Base-by-base conservation (phyloP, 2,888 invertebrate species). In the Shargacucullia verbasci region DNA sequence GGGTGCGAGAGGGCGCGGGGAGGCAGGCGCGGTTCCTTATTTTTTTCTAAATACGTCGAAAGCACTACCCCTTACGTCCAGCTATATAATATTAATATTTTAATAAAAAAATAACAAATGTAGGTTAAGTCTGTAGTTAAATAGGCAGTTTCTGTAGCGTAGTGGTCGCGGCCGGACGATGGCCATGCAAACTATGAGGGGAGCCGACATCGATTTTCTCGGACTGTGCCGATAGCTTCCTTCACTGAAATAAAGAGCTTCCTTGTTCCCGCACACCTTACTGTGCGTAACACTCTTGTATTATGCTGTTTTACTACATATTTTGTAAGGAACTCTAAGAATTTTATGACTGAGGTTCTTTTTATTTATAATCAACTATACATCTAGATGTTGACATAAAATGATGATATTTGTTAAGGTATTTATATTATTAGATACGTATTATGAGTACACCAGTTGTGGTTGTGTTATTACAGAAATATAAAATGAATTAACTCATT, bases 151-250 rank as follows among this genome's bases (percentile, higher is more conserved):
- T 44, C 27, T 38, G 38, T 25, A 44, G 37, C 59, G 67, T 50
- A 47, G 66, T 53, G 59, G 65, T 66, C 76, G 54, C 63, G 75
- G 65, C 70, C 65, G 76, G 80, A 83, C 80, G 76, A 76, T 84
- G 82, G 78, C 87, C 91, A 93, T 93, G 93, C 93, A 93, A 93
- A 93, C 92, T 92, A 92, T 91, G 89, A 89, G 90, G 91, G 91
- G 91, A 84, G 87, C 81, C 68, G 81, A 78, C 85, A 93, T 92
- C 90, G 93, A 93, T 93, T 92, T 92, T 90, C 91, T 92, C 88
- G 91, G 90, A 91, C 92, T 86, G 85, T 86, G 85, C 87, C 91
- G 90, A 92, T 92, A 87, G 89, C 89, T 88, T 87, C 89, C 85
- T 82, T 72, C 76, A 73, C 75, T 72, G 74, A 79, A 79, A 79